phyloP scores from a whole-genome alignment of 2,888 invertebrate species.

The Agriopis aurantiaria region DNA sequence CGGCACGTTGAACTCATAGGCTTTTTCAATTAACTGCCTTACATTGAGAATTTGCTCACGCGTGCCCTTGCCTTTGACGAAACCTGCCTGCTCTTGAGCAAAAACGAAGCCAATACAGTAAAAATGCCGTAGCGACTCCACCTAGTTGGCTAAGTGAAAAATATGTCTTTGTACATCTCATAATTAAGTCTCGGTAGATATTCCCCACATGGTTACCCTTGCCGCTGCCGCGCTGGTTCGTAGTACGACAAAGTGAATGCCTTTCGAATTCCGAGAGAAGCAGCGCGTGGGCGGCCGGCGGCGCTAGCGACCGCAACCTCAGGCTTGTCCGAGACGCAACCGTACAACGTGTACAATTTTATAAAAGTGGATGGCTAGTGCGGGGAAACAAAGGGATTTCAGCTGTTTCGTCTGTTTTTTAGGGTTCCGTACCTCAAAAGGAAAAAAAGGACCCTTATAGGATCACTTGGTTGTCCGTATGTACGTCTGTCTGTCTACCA shows the following conservation, averaged over 20 bases:
- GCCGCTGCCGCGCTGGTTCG: slow-evolving; percentile 12
- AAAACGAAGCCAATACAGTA: background rate
- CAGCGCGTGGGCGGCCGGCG: slow-evolving; percentile 71
- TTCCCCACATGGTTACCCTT: slow-evolving; percentile 16
- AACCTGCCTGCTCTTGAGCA: too few species aligned
- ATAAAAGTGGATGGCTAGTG: slow-evolving; percentile 29
- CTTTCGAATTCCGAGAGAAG: slow-evolving; percentile 82
- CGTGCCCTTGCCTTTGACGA: too few species aligned
- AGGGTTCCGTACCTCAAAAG: too few species aligned
- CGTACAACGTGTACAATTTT: slow-evolving; percentile 26
- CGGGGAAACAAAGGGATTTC: background rate
- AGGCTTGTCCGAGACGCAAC: slow-evolving; percentile 2
- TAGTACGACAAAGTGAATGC: slow-evolving; percentile 59
- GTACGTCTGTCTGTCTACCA: too few species aligned
- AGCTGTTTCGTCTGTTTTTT: background rate
- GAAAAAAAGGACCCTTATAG: too few species aligned
- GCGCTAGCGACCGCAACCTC: slow-evolving; percentile 50
- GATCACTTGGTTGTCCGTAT: too few species aligned
- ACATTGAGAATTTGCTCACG: too few species aligned
- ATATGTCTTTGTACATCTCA: too few species aligned
- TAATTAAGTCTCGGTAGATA: background rate
- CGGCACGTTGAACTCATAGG: too few species aligned
- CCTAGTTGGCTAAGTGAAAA: too few species aligned
- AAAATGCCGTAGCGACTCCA: background rate
- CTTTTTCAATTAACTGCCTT: too few species aligned